Evolutionary conservation across 2,888 invertebrate species (phyloP).

Genomic region (Sarcophaga caerulescens): DNA sequence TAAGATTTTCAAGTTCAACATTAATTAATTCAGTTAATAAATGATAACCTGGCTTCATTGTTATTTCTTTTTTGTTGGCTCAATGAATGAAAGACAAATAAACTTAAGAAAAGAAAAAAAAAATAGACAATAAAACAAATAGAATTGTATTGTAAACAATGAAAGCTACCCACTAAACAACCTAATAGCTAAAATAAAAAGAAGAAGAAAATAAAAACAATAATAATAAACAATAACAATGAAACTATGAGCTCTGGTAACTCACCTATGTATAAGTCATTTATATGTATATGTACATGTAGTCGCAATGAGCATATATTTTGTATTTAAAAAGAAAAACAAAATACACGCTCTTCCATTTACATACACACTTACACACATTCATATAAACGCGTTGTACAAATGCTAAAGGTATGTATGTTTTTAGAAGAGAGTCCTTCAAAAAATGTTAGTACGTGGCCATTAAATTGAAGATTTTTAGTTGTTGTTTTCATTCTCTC

Average conservation of each 20-base stretch:
- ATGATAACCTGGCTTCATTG: neutral
- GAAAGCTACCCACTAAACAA: conserved; percentile 40
- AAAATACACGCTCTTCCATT: too few species aligned
- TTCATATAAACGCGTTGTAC: conserved; percentile 32
- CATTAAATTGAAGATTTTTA: conserved; percentile 53
- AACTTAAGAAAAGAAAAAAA: neutral
- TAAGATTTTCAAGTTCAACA: conserved; percentile 61
- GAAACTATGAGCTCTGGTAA: too few species aligned
- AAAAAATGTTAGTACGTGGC: conserved; percentile 44
- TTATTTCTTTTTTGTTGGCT: neutral
- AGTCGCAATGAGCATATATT: conserved; percentile 23
- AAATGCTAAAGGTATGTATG: conserved; percentile 4
- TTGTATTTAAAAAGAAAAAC: neutral
- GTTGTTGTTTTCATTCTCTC: conserved; percentile 7
- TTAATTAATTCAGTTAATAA: conserved; percentile 56
- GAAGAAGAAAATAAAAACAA: conserved; percentile 11
- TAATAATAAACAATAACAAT: neutral
- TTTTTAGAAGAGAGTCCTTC: conserved; percentile 46
- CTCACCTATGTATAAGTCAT: neutral
- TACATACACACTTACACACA: neutral
- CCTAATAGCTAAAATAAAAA: conserved; percentile 30
- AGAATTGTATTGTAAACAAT: conserved; percentile 22
- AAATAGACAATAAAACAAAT: neutral
- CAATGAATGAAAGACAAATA: conserved; percentile 37
- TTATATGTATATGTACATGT: conserved; percentile 30